phyloP scores from a whole-genome alignment of 1,140 invertebrate genomes.

The Drosophila nigrodunni region DNA sequence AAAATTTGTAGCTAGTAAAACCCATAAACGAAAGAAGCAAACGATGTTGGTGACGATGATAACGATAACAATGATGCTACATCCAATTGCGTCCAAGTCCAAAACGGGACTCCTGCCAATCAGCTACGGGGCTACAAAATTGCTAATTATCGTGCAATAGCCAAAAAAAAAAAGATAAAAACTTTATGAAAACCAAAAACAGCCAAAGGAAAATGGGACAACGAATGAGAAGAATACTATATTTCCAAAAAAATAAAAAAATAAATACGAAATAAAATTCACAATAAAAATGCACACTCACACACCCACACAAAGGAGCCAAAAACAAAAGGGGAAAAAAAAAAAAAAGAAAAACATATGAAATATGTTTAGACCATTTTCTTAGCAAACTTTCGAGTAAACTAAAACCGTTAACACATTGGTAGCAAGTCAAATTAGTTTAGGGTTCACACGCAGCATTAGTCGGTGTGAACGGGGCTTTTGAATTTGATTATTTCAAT shows the following conservation, averaged over 20 bases:
- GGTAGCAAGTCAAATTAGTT: slow-evolving; percentile 51
- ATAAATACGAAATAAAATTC: not conserved
- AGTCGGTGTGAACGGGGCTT: slow-evolving; percentile 39
- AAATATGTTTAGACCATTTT: slow-evolving; percentile 37
- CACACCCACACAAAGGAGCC: slow-evolving; percentile 39
- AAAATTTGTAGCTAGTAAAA: slow-evolving; percentile 75
- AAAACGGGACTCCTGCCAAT: slow-evolving; percentile 65
- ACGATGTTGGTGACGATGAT: slow-evolving; percentile 23
- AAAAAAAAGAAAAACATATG: slow-evolving; percentile 19
- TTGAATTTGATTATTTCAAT: slow-evolving; percentile 31
- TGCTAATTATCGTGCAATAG: slow-evolving; percentile 22
- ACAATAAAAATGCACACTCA: slow-evolving; percentile 7
- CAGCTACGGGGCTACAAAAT: slow-evolving; percentile 14
- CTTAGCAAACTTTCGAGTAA: not conserved
- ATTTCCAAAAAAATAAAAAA: not conserved
- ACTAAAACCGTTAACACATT: slow-evolving; percentile 19
- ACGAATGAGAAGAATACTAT: slow-evolving; percentile 23
- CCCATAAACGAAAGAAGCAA: slow-evolving; percentile 45
- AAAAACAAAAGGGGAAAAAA: slow-evolving; percentile 37
- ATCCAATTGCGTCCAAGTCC: slow-evolving; percentile 69
- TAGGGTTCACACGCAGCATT: slow-evolving; percentile 30
- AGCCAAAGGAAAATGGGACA: slow-evolving; percentile 33
- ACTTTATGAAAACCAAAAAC: slow-evolving; percentile 5
- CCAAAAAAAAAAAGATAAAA: slow-evolving; percentile 19
- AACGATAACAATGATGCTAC: slow-evolving; percentile 52